These are phyloP conservation scores for Heliconius erato DNA, from an alignment of 2,888 invertebrate genomes.

Conservation along the genomic window DNA sequence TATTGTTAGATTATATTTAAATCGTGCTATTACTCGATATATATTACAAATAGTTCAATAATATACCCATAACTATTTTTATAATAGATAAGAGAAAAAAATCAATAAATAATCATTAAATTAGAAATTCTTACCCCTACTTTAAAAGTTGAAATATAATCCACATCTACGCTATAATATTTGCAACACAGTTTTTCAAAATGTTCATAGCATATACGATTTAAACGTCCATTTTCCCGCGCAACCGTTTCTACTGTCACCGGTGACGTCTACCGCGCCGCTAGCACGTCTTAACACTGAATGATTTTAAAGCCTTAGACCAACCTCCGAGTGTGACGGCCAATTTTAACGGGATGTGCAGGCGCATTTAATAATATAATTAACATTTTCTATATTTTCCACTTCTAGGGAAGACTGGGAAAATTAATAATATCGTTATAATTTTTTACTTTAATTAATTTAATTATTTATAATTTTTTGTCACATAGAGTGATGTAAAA, in stretches of 20 bases:
- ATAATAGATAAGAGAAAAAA: background rate
- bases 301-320: constrained; percentile 61
- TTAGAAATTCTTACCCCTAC: constrained; percentile 27
- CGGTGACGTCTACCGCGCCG: constrained; percentile 62
- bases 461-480: background rate
- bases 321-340: constrained; percentile 52
- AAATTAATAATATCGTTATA: background rate
- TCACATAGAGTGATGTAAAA: too few species aligned
- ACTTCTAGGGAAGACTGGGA: background rate
- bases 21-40: background rate
- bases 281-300: constrained; percentile 75
- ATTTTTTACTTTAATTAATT: background rate
- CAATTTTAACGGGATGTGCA: constrained; percentile 62
- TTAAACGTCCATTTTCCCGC: constrained; percentile 56
- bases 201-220: constrained; percentile 26
- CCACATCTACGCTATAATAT: constrained; percentile 41
- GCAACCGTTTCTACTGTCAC: constrained; percentile 54
- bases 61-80: background rate
- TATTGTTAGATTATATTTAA: constrained; percentile 14
- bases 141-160: constrained; percentile 22
- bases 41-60: background rate
- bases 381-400: background rate
- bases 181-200: constrained; percentile 28
- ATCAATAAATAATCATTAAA: background rate
- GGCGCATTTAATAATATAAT: constrained; percentile 49